Conservation (phyloP, 2,888 invertebrate genomes). For the Sminthurinus aureus region DNA sequence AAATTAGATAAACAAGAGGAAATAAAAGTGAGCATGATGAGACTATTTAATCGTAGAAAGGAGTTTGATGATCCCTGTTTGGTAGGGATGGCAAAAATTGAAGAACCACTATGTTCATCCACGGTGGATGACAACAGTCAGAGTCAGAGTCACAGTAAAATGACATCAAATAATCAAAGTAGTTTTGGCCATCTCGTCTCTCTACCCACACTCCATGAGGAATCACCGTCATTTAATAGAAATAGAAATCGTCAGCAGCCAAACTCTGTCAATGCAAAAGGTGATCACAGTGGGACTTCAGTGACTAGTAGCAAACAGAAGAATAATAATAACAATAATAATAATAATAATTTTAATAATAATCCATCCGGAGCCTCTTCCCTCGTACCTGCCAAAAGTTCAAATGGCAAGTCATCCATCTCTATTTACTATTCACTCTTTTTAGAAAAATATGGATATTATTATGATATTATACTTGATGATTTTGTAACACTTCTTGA, state of each 20-base stretch:
- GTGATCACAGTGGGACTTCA: neutral
- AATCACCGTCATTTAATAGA: constrained; percentile 7
- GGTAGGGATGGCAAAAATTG: constrained; percentile 53
- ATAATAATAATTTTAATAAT: neutral
- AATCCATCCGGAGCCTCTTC: neutral
- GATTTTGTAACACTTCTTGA: too few relatives aligned
- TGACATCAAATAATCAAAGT: neutral
- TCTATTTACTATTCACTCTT: too few relatives aligned
- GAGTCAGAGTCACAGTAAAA: neutral
- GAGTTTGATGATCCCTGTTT: constrained; percentile 57
- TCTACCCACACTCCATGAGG: constrained; percentile 45
- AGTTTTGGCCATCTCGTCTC: constrained; percentile 40
- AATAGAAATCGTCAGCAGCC: too few relatives aligned
- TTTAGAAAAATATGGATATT: too few relatives aligned
- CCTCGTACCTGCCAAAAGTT: constrained; percentile 19
- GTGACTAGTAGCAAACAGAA: neutral
- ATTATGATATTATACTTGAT: too few relatives aligned
- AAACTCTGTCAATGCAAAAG: too few relatives aligned
- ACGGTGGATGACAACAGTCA: constrained; percentile 43
- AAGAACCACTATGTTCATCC: neutral
- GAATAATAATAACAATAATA: neutral
- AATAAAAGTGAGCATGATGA: constrained; percentile 44
- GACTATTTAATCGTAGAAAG: constrained; percentile 55
- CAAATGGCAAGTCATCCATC: constrained; percentile 44
- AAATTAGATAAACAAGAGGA: neutral